A percentile compares a stretch with the other conserved stretches of the same genome.
Conservation (phyloP, 2,888 invertebrate species). For the Acrobasis repandana region DNA sequence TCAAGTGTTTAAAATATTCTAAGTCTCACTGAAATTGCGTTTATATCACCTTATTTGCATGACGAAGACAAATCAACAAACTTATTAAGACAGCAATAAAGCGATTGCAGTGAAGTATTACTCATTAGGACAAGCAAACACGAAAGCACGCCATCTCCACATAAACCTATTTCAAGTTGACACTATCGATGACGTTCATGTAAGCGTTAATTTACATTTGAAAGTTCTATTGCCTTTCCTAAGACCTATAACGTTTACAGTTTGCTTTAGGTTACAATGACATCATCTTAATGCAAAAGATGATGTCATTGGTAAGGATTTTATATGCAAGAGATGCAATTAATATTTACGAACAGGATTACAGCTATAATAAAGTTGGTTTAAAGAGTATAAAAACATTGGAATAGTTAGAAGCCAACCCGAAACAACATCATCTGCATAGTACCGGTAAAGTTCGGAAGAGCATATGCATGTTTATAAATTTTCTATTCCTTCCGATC, state of each 20-base stretch:
- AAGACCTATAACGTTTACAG: background rate
- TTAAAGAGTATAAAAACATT: too few species aligned
- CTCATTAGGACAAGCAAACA: constrained; percentile 6
- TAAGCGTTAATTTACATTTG: background rate
- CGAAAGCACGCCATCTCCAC: constrained; percentile 7
- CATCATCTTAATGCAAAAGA: too few species aligned
- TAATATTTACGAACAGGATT: too few species aligned
- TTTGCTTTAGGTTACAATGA: background rate
- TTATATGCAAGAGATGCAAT: too few species aligned
- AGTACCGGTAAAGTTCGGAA: too few species aligned
- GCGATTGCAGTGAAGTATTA: background rate
- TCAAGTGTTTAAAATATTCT: background rate
- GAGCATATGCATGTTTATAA: too few species aligned
- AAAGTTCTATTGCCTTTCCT: background rate
- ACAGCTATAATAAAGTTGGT: too few species aligned
- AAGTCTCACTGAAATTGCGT: background rate
- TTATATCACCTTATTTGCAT: background rate
- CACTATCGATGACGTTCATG: background rate
- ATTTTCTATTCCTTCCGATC: too few species aligned
- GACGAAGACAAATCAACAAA: background rate
- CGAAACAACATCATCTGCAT: too few species aligned
- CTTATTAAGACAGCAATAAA: background rate
- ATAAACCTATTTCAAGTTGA: background rate
- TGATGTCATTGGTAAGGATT: too few species aligned
- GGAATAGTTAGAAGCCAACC: too few species aligned